Evolutionary conservation across 2,113 vertebrate genomes (phyloP), one percentile per base, ranked within the genome.

Genomic region (Noturus placidus): DNA sequence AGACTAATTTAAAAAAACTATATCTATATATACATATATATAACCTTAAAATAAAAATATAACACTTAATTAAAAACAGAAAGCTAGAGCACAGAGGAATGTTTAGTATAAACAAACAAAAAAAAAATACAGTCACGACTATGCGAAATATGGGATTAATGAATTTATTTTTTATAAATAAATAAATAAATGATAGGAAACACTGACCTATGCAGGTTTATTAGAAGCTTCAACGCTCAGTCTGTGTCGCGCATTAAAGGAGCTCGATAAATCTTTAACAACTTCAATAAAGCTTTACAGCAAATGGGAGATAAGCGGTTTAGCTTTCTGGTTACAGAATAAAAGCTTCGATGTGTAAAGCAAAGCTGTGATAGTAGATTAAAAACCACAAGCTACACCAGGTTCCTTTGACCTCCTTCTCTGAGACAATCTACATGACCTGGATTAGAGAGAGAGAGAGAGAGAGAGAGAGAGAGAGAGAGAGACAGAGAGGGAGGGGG

Each of bases 341-440:
- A 7, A 7, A 27, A 52, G 50, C 20, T 25, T 79, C 1, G 33
- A 4, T 30, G 14, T 56, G 77, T 79, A 79, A 30, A 54, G 50
- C 7, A 1, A 11, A 38, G 54, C 79, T 59, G 56, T 59, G 56
- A 80, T 20, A 80, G 77, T 80, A 80, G 50, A 56, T 33, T 59
- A 81, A 38, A 81, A 38, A 50, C 54, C 54, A 81, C 54, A 25
- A 81, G 79, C 79, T 20, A n/a, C 50, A 2, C 3, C 46, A 8
- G 9, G 46, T 27, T 59, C 9, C 19, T 81, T 38, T 81, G 56
- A 81, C 79, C 79, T 81, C 30, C 19, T 81, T 81, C 79, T 81
- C 10, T 17, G 20, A 59, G 79, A 59, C 27, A 5, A 52, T 52
- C 81, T 42, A 4, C 57, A 83, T 30, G 81, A 84, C 61, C 82